phyloP scores from a whole-genome alignment of 2,888 invertebrate genomes.

The Copidosoma aretas region DNA sequence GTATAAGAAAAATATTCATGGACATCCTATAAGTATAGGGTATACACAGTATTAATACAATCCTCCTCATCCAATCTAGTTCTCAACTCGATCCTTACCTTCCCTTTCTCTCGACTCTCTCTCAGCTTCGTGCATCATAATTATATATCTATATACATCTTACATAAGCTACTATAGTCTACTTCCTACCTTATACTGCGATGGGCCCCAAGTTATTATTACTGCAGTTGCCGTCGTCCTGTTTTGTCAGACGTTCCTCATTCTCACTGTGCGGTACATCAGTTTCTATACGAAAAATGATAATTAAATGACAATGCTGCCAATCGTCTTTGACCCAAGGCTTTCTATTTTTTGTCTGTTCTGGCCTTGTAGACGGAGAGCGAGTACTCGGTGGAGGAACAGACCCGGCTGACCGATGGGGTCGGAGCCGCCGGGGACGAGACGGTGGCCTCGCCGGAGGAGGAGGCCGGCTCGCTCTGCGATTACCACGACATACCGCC shows the following conservation, averaged over 20 bases:
- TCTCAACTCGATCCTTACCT: too few relatives aligned
- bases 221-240: background rate
- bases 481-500: constrained; percentile 83
- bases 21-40: too few relatives aligned
- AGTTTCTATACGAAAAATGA: too few relatives aligned
- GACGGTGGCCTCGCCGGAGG: constrained; percentile 62
- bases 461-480: constrained; percentile 67
- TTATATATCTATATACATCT: background rate
- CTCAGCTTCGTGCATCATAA: background rate
- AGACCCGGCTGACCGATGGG: constrained; percentile 77
- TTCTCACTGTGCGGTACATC: too few relatives aligned
- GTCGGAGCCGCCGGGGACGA: constrained; percentile 71
- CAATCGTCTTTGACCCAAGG: background rate
- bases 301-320: background rate
- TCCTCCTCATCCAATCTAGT: too few relatives aligned
- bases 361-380: constrained; percentile 75
- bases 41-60: too few relatives aligned
- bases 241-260: background rate
- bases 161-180: background rate
- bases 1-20: too few relatives aligned
- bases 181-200: too few relatives aligned
- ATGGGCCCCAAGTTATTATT: background rate
- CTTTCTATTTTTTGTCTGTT: constrained; percentile 20
- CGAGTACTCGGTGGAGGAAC: constrained; percentile 85
- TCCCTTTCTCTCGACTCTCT: background rate